Evolutionary conservation across 2,113 vertebrate genomes (phyloP), one percentile per base, ranked within the genome.

Genomic region (Fukomys damarensis): DNA sequence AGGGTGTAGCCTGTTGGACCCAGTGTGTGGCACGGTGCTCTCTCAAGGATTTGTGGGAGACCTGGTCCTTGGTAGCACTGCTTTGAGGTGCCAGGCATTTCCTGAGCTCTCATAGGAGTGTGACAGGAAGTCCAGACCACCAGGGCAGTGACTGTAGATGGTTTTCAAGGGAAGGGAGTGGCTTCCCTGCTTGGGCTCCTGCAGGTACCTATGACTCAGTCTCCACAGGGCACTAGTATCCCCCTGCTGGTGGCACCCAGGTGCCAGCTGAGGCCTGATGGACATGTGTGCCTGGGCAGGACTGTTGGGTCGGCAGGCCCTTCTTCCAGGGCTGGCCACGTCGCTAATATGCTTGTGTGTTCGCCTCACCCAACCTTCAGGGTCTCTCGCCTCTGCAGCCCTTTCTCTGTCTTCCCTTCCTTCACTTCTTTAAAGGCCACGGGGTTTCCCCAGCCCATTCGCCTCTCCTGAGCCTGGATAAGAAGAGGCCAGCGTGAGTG

Each of bases 371-470:
- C 22, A 24, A 70, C 1, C 13, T 43, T 54, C 13, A 16, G 74
- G 7, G 19, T 54, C 72, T 19, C 22, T 54, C 35, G 7, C 41
- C 80, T n/a, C 28, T 26, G 19, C 24, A 56, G 5, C 1, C 28
- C 12, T 35, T 81, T 46, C 35, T 63, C 28, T 56, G n/a, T 38
- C 14, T 41, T 82, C 24, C 52, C 11, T n/a, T 28, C 43, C 43
- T 56, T n/a, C 32, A 58, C 3, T 5, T 26, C 68, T 35, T 54
- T 20, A 22, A 77, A 63, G 82, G 66, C 7, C 35, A 7, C 0
- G 0, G 35, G n/a, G 19, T 28, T 76, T 38, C 22, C 35, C 2
- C 3, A 4, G 4, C 17, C 43, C 17, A 0, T 59, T 26, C 35
- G 22, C 0, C n/a, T 12, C 17, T 38, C 65, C 4, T 0, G 26